Evolutionary conservation across 2,113 vertebrate species (phyloP).

Genomic region (Chaetorhynchus papuensis): DNA sequence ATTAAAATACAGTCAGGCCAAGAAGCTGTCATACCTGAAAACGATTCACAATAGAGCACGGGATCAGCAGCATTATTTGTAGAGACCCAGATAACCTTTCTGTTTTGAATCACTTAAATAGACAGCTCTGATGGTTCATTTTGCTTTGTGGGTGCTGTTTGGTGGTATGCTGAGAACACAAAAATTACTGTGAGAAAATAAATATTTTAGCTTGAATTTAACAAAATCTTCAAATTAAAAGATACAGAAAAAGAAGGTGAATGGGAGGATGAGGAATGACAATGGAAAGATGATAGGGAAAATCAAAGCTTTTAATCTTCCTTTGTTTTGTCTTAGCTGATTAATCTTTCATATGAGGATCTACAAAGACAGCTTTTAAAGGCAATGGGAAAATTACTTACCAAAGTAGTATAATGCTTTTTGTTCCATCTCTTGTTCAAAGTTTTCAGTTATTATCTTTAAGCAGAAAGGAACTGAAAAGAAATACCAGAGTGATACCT

Average conservation of each 20-base stretch:
- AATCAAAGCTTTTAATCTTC: neutral
- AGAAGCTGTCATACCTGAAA: neutral
- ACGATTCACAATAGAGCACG: neutral
- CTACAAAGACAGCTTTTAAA: neutral
- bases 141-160: neutral
- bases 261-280: neutral
- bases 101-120: neutral
- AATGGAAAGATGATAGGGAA: neutral
- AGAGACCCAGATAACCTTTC: neutral
- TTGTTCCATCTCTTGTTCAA: neutral
- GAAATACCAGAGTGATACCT: neutral
- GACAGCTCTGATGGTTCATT: neutral
- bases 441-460: neutral
- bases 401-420: neutral
- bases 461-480: neutral
- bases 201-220: neutral
- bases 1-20: slow-evolving; percentile 3
- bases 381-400: neutral
- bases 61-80: neutral
- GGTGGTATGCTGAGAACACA: neutral
- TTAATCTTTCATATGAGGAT: neutral
- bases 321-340: neutral
- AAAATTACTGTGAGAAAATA: neutral
- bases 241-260: neutral
- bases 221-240: neutral